Evolutionary conservation across 2,888 invertebrate genomes (phyloP).

Genomic region (Hipparchia semele): DNA sequence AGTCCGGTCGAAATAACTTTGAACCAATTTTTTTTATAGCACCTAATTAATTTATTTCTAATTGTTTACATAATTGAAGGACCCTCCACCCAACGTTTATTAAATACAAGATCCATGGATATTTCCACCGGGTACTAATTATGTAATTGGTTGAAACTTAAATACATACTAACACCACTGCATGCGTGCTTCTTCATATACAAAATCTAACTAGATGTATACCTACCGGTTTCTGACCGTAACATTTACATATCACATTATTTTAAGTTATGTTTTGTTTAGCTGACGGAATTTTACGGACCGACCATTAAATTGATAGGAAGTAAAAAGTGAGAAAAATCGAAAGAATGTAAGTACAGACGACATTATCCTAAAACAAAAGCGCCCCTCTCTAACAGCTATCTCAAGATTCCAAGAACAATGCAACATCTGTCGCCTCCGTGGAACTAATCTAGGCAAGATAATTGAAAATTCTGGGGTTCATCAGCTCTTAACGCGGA

Average conservation of each 20-base stretch:
- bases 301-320: too few species aligned
- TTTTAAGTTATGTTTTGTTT: not conserved
- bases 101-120: not conserved
- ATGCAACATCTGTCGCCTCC: slow-evolving; percentile 23
- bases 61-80: too few species aligned
- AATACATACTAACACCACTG: not conserved
- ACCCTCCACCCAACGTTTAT: not conserved
- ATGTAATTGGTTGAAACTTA: not conserved
- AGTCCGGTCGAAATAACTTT: not conserved
- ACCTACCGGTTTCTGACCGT: too few species aligned
- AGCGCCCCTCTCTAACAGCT: not conserved
- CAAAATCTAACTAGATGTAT: not conserved
- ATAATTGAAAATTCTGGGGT: slow-evolving; percentile 23
- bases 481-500: slow-evolving; percentile 1
- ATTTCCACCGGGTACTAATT: not conserved
- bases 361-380: not conserved
- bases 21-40: not conserved
- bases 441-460: slow-evolving; percentile 27
- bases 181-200: slow-evolving; percentile 1
- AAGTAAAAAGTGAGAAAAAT: not conserved
- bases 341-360: too few species aligned
- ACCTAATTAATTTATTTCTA: not conserved
- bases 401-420: slow-evolving; percentile 30
- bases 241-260: not conserved
- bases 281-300: not conserved